Conservation (phyloP, 2,797 vertebrate species). For the Sebastes goodei region DNA sequence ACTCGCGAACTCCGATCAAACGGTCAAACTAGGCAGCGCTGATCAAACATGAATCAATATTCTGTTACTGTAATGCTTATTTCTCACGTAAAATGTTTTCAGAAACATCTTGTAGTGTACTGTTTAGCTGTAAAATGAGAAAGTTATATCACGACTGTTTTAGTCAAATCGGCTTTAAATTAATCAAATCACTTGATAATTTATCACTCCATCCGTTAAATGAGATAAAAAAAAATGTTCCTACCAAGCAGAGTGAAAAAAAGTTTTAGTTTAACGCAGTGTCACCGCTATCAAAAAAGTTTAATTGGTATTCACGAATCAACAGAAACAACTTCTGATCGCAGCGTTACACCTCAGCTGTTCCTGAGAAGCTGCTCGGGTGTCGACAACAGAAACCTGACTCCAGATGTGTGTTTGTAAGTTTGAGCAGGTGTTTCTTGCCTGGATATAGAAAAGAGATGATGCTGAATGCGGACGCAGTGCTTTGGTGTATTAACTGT, state of each 20-base stretch:
- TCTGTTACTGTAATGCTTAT: too few species aligned
- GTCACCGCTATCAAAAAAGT: background rate
- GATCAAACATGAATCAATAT: too few species aligned
- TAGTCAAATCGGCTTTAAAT: too few species aligned
- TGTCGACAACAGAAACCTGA: constrained; percentile 3
- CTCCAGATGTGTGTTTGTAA: background rate
- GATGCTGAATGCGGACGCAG: background rate
- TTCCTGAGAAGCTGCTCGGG: constrained; percentile 31
- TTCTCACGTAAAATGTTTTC: too few species aligned
- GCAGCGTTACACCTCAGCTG: constrained; percentile 28
- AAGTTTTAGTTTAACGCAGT: background rate
- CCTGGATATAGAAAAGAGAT: background rate
- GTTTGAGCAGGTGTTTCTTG: background rate
- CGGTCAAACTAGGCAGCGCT: too few species aligned
- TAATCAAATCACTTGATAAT: too few species aligned
- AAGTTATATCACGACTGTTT: too few species aligned
- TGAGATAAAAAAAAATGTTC: background rate
- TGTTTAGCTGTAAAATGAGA: too few species aligned
- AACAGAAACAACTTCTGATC: background rate
- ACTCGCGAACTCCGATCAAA: too few species aligned
- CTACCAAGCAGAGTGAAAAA: background rate
- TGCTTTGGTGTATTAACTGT: background rate
- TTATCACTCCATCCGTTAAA: background rate
- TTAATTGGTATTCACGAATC: background rate
- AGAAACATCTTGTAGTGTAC: too few species aligned